Percentiles rank a stretch among this genome's conserved stretches.
Conservation (phyloP, 2,888 invertebrate genomes). For the Ischnura elegans region DNA sequence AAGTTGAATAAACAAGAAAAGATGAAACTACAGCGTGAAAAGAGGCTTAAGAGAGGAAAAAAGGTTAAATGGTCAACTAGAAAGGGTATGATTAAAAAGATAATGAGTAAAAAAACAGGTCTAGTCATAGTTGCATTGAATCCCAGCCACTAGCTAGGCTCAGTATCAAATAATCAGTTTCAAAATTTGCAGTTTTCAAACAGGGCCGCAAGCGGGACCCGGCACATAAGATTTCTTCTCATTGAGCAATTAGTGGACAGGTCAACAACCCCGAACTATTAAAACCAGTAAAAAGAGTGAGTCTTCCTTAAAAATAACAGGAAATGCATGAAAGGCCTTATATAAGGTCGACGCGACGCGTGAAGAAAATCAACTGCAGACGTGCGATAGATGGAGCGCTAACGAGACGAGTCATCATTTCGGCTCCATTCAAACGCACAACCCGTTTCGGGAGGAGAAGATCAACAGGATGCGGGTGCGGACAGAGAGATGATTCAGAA, state of each 20-base stretch:
- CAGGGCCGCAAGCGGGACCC: too few relatives aligned
- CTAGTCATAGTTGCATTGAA: too few relatives aligned
- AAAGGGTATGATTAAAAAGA: too few relatives aligned
- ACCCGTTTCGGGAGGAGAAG: background rate
- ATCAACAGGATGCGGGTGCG: slow-evolving; percentile 26
- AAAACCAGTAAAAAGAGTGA: background rate
- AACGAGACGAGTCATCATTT: slow-evolving; percentile 35
- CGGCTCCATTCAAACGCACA: slow-evolving; percentile 8
- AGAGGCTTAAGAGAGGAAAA: too few relatives aligned
- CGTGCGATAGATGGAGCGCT: background rate
- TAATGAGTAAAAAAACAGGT: too few relatives aligned
- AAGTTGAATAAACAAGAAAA: too few relatives aligned
- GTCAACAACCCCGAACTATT: background rate
- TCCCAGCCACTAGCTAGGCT: too few relatives aligned
- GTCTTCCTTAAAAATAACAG: background rate
- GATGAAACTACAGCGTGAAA: too few relatives aligned
- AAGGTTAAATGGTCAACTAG: too few relatives aligned
- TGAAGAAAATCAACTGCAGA: slow-evolving; percentile 11
- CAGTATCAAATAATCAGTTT: too few relatives aligned
- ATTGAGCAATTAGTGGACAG: background rate
- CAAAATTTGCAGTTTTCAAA: too few relatives aligned
- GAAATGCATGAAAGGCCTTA: background rate
- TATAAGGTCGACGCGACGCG: background rate
- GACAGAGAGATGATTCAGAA: background rate
- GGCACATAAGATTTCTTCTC: too few relatives aligned